Evolutionary conservation across 1,140 invertebrate genomes (phyloP), one percentile per base, ranked within the genome.

Genomic region (Cherax destructor): DNA sequence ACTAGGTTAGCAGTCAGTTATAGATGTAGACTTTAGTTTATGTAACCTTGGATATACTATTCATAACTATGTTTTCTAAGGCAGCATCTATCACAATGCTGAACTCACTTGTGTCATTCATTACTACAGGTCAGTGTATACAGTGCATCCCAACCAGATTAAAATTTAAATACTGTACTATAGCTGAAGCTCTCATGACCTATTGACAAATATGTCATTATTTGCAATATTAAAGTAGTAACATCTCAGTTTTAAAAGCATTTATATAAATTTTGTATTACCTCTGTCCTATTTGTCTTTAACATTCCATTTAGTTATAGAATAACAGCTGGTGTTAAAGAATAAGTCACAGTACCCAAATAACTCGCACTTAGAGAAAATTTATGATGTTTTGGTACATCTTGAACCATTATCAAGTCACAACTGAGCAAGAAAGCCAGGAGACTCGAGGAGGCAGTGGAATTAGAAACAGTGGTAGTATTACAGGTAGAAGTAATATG

Each of bases 281-380:
- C 21, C 30, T 65, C 61, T 65, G 61, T 18, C 61, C 61, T 18
- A 74, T 24, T 74, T 74, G 21, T 24, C 30, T 74, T 74, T 30
- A 74, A 74, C 69, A 74, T 74, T 74, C 69, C 69, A 74, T 74
- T 74, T 74, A 74, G 24, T n/a, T 74, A 21, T 74, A 74, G n/a
- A 74, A 74, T n/a, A 30, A 74, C 24, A 41, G 30, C 30, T 41
- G 30, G 30, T 41, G 30, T 41, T 41, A 41, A 41, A 41, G 30
- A 41, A 41, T 41, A 41, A 41, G 30, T 41, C 30, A 2, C 30
- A 41, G 30, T 41, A 2, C 30, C 30, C 30, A 41, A 41, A 41
- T 41, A 41, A 41, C 30, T 41, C 30, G 30, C 30, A 41, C 30
- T 41, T 41, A 41, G 30, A 41, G 30, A 41, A 41, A 41, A 41